Percentiles rank a stretch among this genome's conserved stretches.
Conservation (phyloP, 92 coral and sea anemone species). For the Desmophyllum pertusum region DNA sequence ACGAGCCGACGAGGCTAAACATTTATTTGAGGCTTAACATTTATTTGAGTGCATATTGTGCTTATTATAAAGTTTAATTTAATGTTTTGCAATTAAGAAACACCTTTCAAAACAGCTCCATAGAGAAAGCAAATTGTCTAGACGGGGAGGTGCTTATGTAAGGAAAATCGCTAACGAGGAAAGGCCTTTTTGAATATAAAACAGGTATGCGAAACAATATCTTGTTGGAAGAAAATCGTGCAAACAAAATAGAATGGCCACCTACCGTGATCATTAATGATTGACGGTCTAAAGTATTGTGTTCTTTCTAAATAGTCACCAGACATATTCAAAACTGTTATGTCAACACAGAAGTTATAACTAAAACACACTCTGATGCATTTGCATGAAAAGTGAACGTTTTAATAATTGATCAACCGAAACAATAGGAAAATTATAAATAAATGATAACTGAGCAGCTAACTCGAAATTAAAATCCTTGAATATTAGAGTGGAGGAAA, state of each 20-base stretch:
- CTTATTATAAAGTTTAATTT: not conserved
- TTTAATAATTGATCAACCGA: not conserved
- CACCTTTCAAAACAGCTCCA: not conserved
- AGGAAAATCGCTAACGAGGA: not conserved
- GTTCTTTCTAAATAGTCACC: not conserved
- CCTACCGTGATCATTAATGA: not conserved
- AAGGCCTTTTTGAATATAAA: not conserved
- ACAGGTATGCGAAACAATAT: not conserved
- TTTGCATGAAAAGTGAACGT: not conserved
- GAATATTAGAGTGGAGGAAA: not conserved
- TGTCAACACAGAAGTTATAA: not conserved
- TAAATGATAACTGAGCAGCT: slow-evolving; percentile 1
- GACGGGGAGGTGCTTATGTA: not conserved
- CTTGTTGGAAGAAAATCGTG: not conserved
- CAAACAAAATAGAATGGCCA: not conserved
- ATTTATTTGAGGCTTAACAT: too few species aligned
- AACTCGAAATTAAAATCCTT: not conserved
- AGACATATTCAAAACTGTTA: not conserved
- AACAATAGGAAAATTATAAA: not conserved
- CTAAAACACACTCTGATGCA: not conserved
- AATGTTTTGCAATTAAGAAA: not conserved
- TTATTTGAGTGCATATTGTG: too few species aligned
- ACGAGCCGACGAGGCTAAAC: too few species aligned
- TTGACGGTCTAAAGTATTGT: not conserved
- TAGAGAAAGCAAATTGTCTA: not conserved